Conservation (phyloP, 2,113 vertebrate genomes). For the Tylochromis polylepis region DNA sequence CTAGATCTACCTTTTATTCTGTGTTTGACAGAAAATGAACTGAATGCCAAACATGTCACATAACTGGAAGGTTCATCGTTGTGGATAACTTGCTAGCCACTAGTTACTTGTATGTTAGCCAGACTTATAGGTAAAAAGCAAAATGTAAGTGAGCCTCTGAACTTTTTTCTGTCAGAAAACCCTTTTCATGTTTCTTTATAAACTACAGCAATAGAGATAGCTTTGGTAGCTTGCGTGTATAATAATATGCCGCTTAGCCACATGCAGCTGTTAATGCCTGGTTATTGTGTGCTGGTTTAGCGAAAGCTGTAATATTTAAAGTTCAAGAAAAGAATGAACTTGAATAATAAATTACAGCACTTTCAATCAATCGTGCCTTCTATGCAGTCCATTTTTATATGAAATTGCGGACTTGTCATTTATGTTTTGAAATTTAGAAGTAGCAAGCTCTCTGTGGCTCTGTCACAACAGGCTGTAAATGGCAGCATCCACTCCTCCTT, state of each 20-base stretch:
- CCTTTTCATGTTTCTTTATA: not conserved
- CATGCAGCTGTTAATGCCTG: not conserved
- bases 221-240: not conserved
- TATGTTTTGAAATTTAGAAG: not conserved
- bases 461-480: not conserved
- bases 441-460: not conserved
- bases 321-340: not conserved
- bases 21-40: not conserved
- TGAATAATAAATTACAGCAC: not conserved
- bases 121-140: not conserved
- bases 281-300: not conserved
- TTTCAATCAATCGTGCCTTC: not conserved
- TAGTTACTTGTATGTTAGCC: not conserved
- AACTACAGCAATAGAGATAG: not conserved
- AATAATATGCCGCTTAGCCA: not conserved
- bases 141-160: not conserved
- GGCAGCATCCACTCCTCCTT: conserved; percentile 1
- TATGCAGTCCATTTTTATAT: not conserved
- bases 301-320: not conserved
- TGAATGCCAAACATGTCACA: not conserved
- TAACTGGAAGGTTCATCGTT: not conserved
- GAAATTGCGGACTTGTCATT: not conserved
- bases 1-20: not conserved
- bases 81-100: not conserved
- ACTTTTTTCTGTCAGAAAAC: not conserved